Evolutionary conservation across 2,113 vertebrate genomes (phyloP).

Genomic region (Prinia subflava): DNA sequence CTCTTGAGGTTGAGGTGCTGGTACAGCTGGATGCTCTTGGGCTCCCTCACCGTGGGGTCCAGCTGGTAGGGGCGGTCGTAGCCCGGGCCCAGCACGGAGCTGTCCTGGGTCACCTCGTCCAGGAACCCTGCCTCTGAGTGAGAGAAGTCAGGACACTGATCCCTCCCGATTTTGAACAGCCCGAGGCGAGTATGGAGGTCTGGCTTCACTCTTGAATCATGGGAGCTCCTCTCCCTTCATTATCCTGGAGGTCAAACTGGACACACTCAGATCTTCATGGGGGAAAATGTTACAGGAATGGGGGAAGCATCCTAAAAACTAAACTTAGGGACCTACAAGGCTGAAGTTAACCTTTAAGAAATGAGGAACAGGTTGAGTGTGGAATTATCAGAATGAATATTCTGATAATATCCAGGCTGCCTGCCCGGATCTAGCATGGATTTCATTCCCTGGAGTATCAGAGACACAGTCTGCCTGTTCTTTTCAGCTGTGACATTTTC

Average conservation of each 20-base stretch:
- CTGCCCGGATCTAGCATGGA: neutral
- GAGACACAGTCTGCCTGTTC: neutral
- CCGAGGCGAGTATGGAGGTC: neutral
- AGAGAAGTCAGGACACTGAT: neutral
- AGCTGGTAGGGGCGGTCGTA: conserved; percentile 95
- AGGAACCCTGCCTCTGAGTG: conserved; percentile 87
- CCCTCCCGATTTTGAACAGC: neutral
- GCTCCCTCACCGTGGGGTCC: conserved; percentile 82
- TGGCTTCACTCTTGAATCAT: neutral
- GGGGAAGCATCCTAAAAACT: neutral
- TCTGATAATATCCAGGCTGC: neutral
- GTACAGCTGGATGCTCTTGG: conserved; percentile 90
- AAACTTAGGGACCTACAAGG: neutral
- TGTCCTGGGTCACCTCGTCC: conserved; percentile 81
- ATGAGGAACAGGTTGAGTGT: neutral
- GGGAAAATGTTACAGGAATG: neutral
- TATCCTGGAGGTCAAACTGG: neutral
- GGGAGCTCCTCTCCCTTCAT: neutral
- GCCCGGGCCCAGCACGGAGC: conserved; percentile 84
- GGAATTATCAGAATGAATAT: neutral
- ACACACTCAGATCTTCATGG: neutral
- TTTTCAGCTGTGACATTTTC: neutral
- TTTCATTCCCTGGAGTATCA: neutral
- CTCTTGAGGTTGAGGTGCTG: conserved; percentile 97
- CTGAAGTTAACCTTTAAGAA: neutral